Evolutionary conservation across 1,140 invertebrate genomes (phyloP).

Genomic region (Orius insidiosus): DNA sequence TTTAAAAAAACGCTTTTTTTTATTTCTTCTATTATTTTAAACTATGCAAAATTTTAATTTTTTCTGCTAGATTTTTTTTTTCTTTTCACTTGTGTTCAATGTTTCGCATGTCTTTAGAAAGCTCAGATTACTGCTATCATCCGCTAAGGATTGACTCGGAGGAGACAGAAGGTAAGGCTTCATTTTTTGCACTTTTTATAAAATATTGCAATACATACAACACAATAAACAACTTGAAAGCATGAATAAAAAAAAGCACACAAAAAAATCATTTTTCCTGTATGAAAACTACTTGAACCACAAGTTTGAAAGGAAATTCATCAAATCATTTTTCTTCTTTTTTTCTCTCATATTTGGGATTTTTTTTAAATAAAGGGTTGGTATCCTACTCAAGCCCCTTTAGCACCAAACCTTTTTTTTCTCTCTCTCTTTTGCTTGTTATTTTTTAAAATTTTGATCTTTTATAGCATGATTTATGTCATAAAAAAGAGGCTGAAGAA

Average conservation of each 20-base stretch:
- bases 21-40: neutral
- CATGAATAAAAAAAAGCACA: neutral
- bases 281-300: neutral
- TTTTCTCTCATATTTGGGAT: no score
- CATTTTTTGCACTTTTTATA: neutral
- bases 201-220: neutral
- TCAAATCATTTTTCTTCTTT: no score
- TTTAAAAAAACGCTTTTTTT: neutral
- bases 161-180: slow-evolving; percentile 21
- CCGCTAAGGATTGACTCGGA: slow-evolving; percentile 19
- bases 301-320: no score
- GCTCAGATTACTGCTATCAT: slow-evolving; percentile 21
- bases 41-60: slow-evolving; percentile 8
- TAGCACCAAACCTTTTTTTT: no score
- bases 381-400: no score
- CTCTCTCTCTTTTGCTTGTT: no score
- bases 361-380: no score
- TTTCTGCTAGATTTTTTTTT: slow-evolving; percentile 17
- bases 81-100: slow-evolving; percentile 15
- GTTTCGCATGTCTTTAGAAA: slow-evolving; percentile 21
- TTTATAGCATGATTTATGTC: no score
- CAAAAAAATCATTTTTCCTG: neutral
- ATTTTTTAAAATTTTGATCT: no score
- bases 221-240: slow-evolving; percentile 3
- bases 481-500: no score